Evolutionary conservation across 2,888 invertebrate genomes (phyloP).

Genomic region (Synanthedon formicaeformis): DNA sequence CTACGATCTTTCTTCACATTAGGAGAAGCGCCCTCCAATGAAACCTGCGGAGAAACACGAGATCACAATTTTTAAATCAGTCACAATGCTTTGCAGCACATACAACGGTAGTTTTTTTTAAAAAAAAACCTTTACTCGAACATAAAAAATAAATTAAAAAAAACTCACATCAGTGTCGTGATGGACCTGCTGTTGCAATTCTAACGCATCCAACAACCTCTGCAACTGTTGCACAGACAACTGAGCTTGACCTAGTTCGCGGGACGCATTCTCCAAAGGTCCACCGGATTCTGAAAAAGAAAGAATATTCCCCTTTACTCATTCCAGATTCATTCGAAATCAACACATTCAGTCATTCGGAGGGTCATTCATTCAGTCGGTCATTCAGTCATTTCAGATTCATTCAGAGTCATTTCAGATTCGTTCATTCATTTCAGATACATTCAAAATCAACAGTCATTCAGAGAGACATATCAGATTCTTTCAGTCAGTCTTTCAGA

Average conservation of each 20-base stretch:
- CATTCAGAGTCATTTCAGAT: too few species aligned
- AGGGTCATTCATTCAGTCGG: too few species aligned
- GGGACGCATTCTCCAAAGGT: slow-evolving; percentile 72
- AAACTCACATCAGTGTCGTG: slow-evolving; percentile 65
- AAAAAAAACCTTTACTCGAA: too few species aligned
- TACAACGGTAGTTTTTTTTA: too few species aligned
- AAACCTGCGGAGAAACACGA: slow-evolving; percentile 36
- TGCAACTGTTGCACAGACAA: slow-evolving; percentile 77
- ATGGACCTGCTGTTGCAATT: slow-evolving; percentile 53
- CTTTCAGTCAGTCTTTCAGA: too few species aligned
- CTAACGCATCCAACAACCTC: slow-evolving; percentile 69
- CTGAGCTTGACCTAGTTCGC: slow-evolving; percentile 76
- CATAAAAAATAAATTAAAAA: too few species aligned
- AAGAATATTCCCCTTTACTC: not conserved
- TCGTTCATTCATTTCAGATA: too few species aligned
- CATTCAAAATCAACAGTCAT: too few species aligned
- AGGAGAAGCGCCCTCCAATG: slow-evolving; percentile 71
- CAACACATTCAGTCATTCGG: too few species aligned
- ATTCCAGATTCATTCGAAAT: not conserved
- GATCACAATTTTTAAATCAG: not conserved
- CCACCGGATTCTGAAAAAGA: slow-evolving; percentile 68
- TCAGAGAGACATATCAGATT: too few species aligned
- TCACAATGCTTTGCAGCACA: too few species aligned
- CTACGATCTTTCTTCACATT: slow-evolving; percentile 77
- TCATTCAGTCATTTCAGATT: too few species aligned